Base-by-base conservation (phyloP, 2,113 vertebrate species). In the Callospermophilus lateralis region DNA sequence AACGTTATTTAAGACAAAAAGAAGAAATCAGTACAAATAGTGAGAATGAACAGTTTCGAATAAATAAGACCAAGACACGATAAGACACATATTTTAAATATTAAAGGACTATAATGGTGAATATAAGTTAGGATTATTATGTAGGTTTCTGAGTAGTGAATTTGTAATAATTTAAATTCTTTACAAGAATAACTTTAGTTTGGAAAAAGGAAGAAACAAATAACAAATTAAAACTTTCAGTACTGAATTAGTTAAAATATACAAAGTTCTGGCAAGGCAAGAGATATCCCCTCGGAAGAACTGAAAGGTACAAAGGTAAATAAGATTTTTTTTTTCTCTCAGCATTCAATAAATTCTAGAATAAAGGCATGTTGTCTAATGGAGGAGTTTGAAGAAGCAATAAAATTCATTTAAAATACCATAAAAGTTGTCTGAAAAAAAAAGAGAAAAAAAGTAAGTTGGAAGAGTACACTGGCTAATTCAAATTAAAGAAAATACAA, bases 391-490 rank as follows among this genome's bases (percentile, higher is more conserved):
- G 17, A 90, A 76, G 20, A 86, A 53, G 8, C 63, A 34, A 32
- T 45, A 45, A 70, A 1, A 42, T 68, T 17, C 7, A 11, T 15
- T 55, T 26, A 9, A 3, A 58, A 30, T 34, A 6, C 10, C 26
- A 79, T 72, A 37, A 45, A 4, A 74, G 8, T 81, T 28, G 3
- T 28, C 12, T 70, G n/a, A 77, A 11, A 86, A 7, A 7, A 83
- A 11, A 63, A 63, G 45, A 9, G 45, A 28, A 80, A 2, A 6
- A 5, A 1, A 28, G 45, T 34, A 51, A 22, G 6, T 24, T 20
- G 17, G 7, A 55, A 58, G 0, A 0, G 3, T 67, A 1, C 2
- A 55, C 0, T 39, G 61, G 11, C 1, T 72, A 55, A 76, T 58
- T 91, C 39, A 42, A 74, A 48, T 39, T 58, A 78, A 48, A 74